Evolutionary conservation across 2,113 vertebrate genomes (phyloP).

Genomic region (Callorhinus ursinus): DNA sequence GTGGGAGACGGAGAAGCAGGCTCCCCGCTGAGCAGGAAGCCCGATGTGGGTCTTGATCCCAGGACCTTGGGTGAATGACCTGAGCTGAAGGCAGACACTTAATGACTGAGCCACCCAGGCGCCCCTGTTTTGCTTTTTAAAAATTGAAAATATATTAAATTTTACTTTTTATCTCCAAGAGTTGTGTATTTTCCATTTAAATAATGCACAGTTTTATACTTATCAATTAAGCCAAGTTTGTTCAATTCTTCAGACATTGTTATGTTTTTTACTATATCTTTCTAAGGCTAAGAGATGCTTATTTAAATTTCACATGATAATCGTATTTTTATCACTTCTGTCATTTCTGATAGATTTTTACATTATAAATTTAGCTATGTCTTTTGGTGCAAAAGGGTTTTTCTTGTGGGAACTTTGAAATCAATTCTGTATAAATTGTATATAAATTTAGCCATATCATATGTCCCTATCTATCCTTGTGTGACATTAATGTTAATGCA

Average conservation of each 20-base stretch:
- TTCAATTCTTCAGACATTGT: neutral
- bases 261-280: neutral
- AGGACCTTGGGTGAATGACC: too few species aligned
- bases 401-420: neutral
- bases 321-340: neutral
- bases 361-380: neutral
- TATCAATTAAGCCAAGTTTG: neutral
- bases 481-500: neutral
- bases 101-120: too few species aligned
- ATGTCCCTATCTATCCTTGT: neutral
- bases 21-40: too few species aligned
- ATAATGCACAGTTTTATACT: neutral
- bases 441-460: neutral
- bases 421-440: neutral
- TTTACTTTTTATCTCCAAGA: neutral
- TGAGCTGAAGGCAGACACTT: too few species aligned
- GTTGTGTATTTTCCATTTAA: neutral
- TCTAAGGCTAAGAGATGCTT: neutral
- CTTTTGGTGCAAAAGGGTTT: neutral
- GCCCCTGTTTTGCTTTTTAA: neutral
- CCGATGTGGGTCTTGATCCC: too few species aligned
- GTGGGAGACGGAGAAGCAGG: too few species aligned
- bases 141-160: neutral
- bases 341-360: neutral
- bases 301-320: neutral